Evolutionary conservation across 2,113 vertebrate genomes (phyloP).

Genomic region (Takifugu flavidus): DNA sequence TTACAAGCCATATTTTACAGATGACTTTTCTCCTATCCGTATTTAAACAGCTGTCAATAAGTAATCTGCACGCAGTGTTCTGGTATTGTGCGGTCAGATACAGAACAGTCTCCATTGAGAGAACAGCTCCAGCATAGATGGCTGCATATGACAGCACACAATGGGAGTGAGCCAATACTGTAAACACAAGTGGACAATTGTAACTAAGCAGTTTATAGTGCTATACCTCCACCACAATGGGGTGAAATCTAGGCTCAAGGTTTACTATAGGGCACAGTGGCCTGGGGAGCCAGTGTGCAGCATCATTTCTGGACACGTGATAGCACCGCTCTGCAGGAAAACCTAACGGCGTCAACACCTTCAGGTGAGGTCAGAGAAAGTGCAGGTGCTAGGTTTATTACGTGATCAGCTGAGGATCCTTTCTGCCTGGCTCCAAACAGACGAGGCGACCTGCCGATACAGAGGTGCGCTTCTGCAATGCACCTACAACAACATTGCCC

Average conservation of each 20-base stretch:
- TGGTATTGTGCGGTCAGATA: slow-evolving; percentile 40
- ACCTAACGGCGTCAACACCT: slow-evolving; percentile 9
- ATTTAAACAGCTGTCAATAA: slow-evolving; percentile 66
- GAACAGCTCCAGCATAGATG: slow-evolving; percentile 30
- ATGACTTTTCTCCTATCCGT: slow-evolving; percentile 46
- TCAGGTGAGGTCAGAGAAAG: slow-evolving; percentile 1
- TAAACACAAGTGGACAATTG: slow-evolving; percentile 54
- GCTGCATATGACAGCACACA: slow-evolving; percentile 51
- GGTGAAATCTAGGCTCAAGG: slow-evolving; percentile 62
- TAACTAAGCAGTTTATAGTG: slow-evolving; percentile 49
- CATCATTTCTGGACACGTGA: slow-evolving; percentile 20
- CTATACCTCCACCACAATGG: slow-evolving; percentile 55
- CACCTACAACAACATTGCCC: slow-evolving; percentile 71
- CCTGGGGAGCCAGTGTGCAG: slow-evolving; percentile 21
- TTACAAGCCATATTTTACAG: slow-evolving; percentile 28
- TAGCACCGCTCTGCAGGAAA: background rate
- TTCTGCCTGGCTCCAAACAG: background rate
- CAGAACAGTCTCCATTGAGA: slow-evolving; percentile 68
- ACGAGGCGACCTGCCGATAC: slow-evolving; percentile 19
- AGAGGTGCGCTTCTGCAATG: slow-evolving; percentile 32
- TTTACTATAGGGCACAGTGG: slow-evolving; percentile 55
- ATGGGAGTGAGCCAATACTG: slow-evolving; percentile 53
- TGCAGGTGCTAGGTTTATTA: background rate
- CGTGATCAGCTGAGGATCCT: no score
- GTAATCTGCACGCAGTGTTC: slow-evolving; percentile 48